These are phyloP conservation scores for Drosophila robusta DNA, from an alignment of 2,888 invertebrate species.

Conservation along the genomic window DNA sequence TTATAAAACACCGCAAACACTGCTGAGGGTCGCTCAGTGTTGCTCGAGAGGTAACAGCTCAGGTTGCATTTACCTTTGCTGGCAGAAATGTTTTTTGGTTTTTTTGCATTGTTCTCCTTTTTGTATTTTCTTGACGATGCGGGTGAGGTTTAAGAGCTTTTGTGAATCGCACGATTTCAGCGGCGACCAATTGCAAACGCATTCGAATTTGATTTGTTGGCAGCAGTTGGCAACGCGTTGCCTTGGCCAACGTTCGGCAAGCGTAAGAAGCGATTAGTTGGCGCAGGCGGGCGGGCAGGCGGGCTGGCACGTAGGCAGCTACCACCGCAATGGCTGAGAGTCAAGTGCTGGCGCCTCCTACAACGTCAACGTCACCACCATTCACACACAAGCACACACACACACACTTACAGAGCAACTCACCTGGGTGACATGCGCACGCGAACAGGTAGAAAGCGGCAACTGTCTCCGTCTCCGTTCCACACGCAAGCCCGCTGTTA, in stretches of 20 bases:
- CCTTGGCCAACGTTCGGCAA: conserved; percentile 25
- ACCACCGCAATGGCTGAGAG: conserved; percentile 53
- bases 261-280: conserved; percentile 37
- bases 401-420: not conserved
- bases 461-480: conserved; percentile 48
- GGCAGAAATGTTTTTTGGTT: conserved; percentile 2
- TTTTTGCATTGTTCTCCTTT: not conserved
- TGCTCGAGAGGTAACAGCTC: conserved; percentile 5
- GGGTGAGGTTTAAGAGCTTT: conserved; percentile 24
- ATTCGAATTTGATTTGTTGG: conserved; percentile 76
- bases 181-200: conserved; percentile 68
- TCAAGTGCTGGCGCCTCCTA: conserved; percentile 65
- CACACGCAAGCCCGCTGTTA: conserved; percentile 14
- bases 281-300: conserved; percentile 12
- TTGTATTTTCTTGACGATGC: conserved; percentile 9
- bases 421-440: conserved; percentile 58
- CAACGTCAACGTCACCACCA: conserved; percentile 40
- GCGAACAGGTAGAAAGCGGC: conserved; percentile 28
- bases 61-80: conserved; percentile 32
- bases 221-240: conserved; percentile 40
- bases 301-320: conserved; percentile 34
- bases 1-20: not conserved
- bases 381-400: conserved; percentile 5
- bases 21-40: conserved; percentile 16
- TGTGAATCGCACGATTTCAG: conserved; percentile 14